A percentile compares a stretch with the other conserved stretches of the same genome.
Conservation (phyloP, 1,140 invertebrate species). For the Mylabris phalerata region DNA sequence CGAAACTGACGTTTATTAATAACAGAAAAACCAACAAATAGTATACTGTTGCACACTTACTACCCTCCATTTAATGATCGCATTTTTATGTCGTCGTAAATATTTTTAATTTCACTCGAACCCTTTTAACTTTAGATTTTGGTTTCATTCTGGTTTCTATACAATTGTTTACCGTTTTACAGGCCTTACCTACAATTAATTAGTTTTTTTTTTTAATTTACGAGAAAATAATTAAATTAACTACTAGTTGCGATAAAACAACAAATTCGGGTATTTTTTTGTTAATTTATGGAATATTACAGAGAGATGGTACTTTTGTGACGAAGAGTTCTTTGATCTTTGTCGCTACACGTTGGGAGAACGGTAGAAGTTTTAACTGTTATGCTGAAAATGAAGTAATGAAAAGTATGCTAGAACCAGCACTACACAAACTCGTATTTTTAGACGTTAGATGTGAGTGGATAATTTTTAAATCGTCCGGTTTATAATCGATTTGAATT, state of each 20-base stretch:
- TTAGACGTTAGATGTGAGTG: constrained; percentile 81
- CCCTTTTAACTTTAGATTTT: no score
- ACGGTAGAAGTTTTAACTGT: constrained; percentile 70
- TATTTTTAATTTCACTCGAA: constrained; percentile 4
- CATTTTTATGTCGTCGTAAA: constrained; percentile 5
- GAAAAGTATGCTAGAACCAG: constrained; percentile 59
- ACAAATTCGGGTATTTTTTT: no score
- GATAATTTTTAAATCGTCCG: background rate
- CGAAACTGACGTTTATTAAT: constrained; percentile 6
- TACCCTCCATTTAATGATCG: background rate
- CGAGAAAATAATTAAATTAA: no score
- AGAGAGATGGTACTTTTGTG: constrained; percentile 69
- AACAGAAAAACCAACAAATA: background rate
- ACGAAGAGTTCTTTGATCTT: constrained; percentile 71
- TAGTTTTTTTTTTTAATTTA: no score
- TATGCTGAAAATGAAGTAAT: constrained; percentile 75
- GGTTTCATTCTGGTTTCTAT: no score
- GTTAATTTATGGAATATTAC: constrained; percentile 26
- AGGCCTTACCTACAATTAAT: no score
- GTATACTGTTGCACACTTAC: background rate
- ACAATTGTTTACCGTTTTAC: no score
- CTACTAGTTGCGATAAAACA: no score
- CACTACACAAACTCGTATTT: constrained; percentile 58
- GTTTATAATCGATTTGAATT: background rate
- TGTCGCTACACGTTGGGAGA: constrained; percentile 72